Conservation (phyloP, 2,888 invertebrate species). For the Trisateles emortualis region DNA sequence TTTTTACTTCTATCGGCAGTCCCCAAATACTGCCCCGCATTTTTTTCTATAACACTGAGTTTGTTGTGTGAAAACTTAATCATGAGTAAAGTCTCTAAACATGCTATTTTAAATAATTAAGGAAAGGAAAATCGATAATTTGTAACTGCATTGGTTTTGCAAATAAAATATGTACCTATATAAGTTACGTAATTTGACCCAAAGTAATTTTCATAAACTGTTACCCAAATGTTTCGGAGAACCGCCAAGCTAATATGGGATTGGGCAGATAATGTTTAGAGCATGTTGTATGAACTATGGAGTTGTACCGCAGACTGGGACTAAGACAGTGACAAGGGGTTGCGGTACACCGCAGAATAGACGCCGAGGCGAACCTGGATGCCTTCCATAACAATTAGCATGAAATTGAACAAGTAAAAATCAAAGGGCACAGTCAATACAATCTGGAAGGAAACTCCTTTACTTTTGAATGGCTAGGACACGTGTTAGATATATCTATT, state of each 20-base stretch:
- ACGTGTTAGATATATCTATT: too few species aligned
- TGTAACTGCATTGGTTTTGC: too few species aligned
- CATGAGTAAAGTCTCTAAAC: too few species aligned
- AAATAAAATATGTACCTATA: too few species aligned
- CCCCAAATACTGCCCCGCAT: too few species aligned
- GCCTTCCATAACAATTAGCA: conserved; percentile 3
- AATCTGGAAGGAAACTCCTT: neutral
- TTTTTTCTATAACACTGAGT: too few species aligned
- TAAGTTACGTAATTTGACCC: too few species aligned
- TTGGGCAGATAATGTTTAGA: conserved; percentile 11
- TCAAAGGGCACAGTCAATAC: neutral
- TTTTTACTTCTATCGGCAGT: too few species aligned
- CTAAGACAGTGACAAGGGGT: conserved; percentile 14
- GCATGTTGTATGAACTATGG: conserved; percentile 12
- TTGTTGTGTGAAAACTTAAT: too few species aligned
- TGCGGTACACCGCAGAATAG: conserved; percentile 11
- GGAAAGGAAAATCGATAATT: too few species aligned
- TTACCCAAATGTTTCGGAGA: neutral
- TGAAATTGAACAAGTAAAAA: conserved; percentile 5
- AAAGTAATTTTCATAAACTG: neutral
- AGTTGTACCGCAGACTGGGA: conserved; percentile 5
- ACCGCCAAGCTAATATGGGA: neutral
- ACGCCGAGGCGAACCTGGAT: conserved; percentile 3
- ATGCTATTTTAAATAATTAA: too few species aligned
- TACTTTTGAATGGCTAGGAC: neutral